These are phyloP conservation scores for Eristalis pertinax DNA, from an alignment of 2,888 invertebrate species.

Conservation along the genomic window DNA sequence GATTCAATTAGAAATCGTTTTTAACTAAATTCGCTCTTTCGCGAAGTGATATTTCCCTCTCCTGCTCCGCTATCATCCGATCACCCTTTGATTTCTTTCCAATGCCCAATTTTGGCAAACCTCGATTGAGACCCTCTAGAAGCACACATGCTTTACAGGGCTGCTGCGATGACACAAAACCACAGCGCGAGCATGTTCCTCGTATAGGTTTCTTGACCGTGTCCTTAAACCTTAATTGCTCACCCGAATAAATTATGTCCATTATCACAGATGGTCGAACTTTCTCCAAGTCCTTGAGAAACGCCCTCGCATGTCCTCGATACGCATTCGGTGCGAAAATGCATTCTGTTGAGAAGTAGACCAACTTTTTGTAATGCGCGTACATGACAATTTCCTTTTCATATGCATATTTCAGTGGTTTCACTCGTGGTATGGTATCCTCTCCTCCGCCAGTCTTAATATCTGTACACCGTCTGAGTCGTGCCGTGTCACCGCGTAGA, in stretches of 20 bases:
- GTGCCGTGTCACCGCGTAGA: conserved; percentile 96
- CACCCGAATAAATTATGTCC: conserved; percentile 96
- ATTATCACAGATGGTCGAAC: conserved; percentile 95
- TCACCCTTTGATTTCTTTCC: conserved; percentile 93
- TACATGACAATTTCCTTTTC: conserved; percentile 99
- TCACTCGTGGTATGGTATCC: conserved; percentile 93
- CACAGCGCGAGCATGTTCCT: conserved; percentile 91
- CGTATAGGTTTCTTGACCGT: conserved; percentile 91
- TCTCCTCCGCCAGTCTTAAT: conserved; percentile 90
- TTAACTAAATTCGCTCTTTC: conserved; percentile 80
- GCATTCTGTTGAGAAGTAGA: conserved; percentile 99
- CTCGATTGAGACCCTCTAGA: conserved; percentile 96
- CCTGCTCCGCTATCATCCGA: conserved; percentile 84
- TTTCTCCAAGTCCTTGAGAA: conserved; percentile 97
- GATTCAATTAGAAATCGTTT: conserved; percentile 79
- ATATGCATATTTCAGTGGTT: conserved; percentile 98
- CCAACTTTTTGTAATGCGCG: conserved; percentile 96
- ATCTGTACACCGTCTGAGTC: conserved; percentile 94
- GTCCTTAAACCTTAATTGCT: conserved; percentile 91
- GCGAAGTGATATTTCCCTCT: conserved; percentile 78
- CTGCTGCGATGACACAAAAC: conserved; percentile 94
- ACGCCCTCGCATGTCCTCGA: conserved; percentile 93
- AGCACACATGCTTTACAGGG: conserved; percentile 98
- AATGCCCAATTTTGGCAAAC: conserved; percentile 94
- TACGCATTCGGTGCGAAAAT: conserved; percentile 99